phyloP scores from a whole-genome alignment of 2,888 invertebrate species.

The Allygus modestus region DNA sequence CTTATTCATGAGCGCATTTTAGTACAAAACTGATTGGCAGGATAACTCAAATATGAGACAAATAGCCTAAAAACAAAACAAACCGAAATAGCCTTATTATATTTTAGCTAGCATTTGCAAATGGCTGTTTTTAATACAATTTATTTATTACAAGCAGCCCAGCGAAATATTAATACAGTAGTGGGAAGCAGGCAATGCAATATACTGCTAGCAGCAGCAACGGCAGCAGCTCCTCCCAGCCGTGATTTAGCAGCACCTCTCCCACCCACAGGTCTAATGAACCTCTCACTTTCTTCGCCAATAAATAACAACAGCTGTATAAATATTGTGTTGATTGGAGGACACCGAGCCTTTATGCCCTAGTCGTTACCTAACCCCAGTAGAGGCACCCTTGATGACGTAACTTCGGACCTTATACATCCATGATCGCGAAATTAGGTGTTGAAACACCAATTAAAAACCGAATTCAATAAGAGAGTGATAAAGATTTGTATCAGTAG shows the following conservation, averaged over 20 bases:
- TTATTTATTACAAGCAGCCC: neutral
- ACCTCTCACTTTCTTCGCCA: conserved; percentile 52
- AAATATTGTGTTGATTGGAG: conserved; percentile 52
- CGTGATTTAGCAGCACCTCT: conserved; percentile 10
- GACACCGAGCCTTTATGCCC: neutral
- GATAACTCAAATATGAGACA: too few species aligned
- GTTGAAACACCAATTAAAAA: conserved; percentile 40
- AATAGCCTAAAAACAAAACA: too few species aligned
- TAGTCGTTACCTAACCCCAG: neutral
- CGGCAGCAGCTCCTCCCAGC: conserved; percentile 16
- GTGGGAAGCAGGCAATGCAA: neutral
- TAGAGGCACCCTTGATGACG: neutral
- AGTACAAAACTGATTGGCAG: too few species aligned
- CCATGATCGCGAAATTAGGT: neutral
- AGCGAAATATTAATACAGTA: neutral
- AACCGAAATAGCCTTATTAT: too few species aligned
- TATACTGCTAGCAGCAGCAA: neutral
- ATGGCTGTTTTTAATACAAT: too few species aligned
- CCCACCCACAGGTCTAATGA: conserved; percentile 30
- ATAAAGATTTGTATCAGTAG: neutral
- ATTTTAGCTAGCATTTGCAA: too few species aligned
- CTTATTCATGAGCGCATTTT: too few species aligned
- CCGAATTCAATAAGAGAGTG: conserved; percentile 32
- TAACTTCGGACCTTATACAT: conserved; percentile 23
- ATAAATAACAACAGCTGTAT: conserved; percentile 50